Evolutionary conservation across 2,797 vertebrate genomes (phyloP), one percentile per base, ranked within the genome.

Genomic region (Sparus aurata): DNA sequence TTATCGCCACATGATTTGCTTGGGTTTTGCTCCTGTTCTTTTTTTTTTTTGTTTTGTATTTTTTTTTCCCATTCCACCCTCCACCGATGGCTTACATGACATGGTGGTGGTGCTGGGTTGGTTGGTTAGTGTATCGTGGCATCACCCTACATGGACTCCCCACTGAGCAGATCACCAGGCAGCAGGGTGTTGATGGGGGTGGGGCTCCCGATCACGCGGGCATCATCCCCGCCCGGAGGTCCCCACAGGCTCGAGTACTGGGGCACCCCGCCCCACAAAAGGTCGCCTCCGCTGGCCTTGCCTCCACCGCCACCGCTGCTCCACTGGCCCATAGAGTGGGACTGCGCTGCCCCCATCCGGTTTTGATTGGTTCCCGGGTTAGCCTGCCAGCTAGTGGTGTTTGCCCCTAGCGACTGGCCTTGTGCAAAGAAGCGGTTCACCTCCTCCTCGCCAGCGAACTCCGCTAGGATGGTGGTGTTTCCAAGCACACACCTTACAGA

Each of bases 181-280:
- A 99, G 96, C 90, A 99, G 95, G 54, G 97, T 99, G 94, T 97
- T 98, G 61, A 98, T 96, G 38, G 97, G 95, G 38, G 97, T 98
- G 69, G 98, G 98, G 91, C 97, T 98, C 41, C 97, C 97, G 0
- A 99, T 98, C 67, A 97, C 96, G 27, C 97, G 94, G 89, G 95
- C 90, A 0, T 99, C 97, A 0, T 99, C 98, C 53, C 96, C 83
- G 60, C 95, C 95, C 1, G 97, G 97, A 0, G 98, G 97, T 0
- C 97, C 98, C 98, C 98, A 99, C 72, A 99, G 95, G 93, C 97
- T 98, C 12, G 97, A 97, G 95, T 99, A 99, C 81, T 99, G 98
- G 34, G 97, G 98, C 12, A 97, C 97, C 2, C 96, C 95, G 0
- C 98, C 96, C 98, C 98, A 99, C 6, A 99, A 96, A 91, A 99